Conservation (phyloP, 2,888 invertebrate species). For the Drosophila phalerata region DNA sequence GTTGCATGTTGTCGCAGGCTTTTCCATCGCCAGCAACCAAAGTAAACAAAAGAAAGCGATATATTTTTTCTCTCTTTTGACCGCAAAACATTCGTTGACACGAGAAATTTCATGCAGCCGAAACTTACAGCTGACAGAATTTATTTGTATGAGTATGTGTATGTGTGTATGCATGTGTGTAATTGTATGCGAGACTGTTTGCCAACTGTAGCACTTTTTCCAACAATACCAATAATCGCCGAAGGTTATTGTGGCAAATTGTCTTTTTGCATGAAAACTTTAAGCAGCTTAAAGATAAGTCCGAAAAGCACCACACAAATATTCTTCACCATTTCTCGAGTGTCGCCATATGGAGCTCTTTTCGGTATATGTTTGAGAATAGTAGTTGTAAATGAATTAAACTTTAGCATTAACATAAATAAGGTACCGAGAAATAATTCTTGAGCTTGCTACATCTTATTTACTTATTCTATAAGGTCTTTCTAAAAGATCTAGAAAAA, state of each 20-base stretch:
- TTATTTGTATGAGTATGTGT: not conserved
- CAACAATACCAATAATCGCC: constrained; percentile 39
- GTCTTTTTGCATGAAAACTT: constrained; percentile 63
- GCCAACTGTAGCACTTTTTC: constrained; percentile 62
- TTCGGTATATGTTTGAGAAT: not conserved
- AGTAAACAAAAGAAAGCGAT: constrained; percentile 73
- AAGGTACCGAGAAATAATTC: not conserved
- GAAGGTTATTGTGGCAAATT: constrained; percentile 75
- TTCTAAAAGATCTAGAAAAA: too few species aligned
- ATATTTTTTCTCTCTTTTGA: constrained; percentile 42
- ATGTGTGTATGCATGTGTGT: not conserved
- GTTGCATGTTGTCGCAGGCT: constrained; percentile 73
- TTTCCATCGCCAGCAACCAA: constrained; percentile 37
- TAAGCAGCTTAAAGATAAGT: constrained; percentile 70
- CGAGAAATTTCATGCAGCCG: constrained; percentile 71
- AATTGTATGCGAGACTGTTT: constrained; percentile 6
- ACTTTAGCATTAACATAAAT: not conserved
- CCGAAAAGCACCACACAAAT: constrained; percentile 15
- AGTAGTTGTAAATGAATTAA: not conserved
- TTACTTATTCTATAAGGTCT: not conserved
- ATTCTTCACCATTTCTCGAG: constrained; percentile 17
- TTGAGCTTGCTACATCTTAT: not conserved
- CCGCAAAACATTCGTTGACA: constrained; percentile 75
- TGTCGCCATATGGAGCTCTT: not conserved
- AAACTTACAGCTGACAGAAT: constrained; percentile 36